Conservation (phyloP, 2,888 invertebrate genomes). For the Ormyrus nitidulus region DNA sequence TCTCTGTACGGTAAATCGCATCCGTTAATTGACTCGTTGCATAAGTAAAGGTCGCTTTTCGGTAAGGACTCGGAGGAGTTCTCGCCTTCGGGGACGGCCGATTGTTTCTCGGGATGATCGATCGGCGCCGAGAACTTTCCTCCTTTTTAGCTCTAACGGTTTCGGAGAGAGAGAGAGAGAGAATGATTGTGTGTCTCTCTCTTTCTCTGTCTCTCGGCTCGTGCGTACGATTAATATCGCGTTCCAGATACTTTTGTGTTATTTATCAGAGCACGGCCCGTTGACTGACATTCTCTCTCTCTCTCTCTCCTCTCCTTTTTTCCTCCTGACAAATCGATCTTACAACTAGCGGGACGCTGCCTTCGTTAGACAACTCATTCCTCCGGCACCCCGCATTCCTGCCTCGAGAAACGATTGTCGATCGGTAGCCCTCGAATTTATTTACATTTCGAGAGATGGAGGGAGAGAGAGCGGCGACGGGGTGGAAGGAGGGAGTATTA, state of each 20-base stretch:
- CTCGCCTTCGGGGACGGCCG: too few relatives aligned
- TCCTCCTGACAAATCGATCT: constrained; percentile 12
- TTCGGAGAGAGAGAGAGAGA: not conserved
- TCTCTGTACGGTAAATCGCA: not conserved
- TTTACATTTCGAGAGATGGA: constrained; percentile 9
- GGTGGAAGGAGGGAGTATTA: not conserved
- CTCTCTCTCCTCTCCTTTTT: not conserved
- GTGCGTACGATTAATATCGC: constrained; percentile 32
- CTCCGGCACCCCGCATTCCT: not conserved
- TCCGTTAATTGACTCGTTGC: not conserved
- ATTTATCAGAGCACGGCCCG: constrained; percentile 22
- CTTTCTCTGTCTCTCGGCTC: not conserved
- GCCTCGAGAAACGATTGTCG: constrained; percentile 36
- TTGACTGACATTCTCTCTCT: constrained; percentile 26
- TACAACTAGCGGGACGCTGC: constrained; percentile 1
- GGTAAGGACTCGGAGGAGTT: too few relatives aligned
- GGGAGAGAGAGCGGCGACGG: not conserved
- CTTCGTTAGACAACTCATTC: constrained; percentile 10
- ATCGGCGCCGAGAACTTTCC: constrained; percentile 24
- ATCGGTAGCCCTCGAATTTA: not conserved
- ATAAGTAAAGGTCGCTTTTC: not conserved
- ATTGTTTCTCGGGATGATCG: constrained; percentile 4
- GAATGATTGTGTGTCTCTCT: not conserved
- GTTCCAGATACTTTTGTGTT: constrained; percentile 25
- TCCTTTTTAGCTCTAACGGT: constrained; percentile 2